Conservation (phyloP, 2,888 invertebrate genomes). For the Leistus spinibarbis region DNA sequence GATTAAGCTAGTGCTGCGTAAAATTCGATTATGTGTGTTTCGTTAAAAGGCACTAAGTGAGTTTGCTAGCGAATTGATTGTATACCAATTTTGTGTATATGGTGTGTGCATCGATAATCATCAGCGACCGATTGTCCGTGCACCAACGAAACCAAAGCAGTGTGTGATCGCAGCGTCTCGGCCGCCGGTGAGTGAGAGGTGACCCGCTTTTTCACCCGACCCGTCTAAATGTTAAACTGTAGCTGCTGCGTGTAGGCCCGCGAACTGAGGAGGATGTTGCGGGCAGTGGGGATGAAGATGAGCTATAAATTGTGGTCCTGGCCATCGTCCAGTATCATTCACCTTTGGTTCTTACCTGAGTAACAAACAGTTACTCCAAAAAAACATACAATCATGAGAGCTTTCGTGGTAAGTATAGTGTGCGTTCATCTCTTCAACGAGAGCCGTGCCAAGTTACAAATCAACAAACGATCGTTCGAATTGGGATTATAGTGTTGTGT, state of each 20-base stretch:
- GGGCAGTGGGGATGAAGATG: conserved; percentile 50
- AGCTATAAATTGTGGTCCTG: conserved; percentile 49
- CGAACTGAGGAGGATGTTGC: conserved; percentile 18
- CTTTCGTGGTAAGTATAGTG: conserved; percentile 51
- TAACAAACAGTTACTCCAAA: conserved; percentile 47
- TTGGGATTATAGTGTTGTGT: conserved; percentile 41
- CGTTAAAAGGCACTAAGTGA: background rate
- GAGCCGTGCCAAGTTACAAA: background rate
- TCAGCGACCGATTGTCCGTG: background rate
- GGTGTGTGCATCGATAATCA: background rate
- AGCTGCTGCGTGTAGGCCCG: conserved; percentile 41
- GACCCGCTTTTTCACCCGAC: conserved; percentile 52
- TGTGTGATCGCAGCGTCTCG: conserved; percentile 28
- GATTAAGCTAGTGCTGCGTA: background rate
- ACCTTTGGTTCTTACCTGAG: conserved; percentile 47
- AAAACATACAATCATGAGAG: conserved; percentile 48
- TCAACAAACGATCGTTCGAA: background rate
- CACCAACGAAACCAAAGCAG: too few relatives aligned
- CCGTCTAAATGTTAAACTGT: conserved; percentile 47
- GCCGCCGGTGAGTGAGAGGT: conserved; percentile 49
- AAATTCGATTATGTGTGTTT: background rate
- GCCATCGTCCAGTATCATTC: conserved; percentile 46
- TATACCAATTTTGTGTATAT: background rate
- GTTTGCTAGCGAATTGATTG: background rate
- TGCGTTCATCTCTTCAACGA: background rate